These are phyloP conservation scores for Calliscelio sp. DNA, from an alignment of 2,888 invertebrate genomes.

Conservation along the genomic window DNA sequence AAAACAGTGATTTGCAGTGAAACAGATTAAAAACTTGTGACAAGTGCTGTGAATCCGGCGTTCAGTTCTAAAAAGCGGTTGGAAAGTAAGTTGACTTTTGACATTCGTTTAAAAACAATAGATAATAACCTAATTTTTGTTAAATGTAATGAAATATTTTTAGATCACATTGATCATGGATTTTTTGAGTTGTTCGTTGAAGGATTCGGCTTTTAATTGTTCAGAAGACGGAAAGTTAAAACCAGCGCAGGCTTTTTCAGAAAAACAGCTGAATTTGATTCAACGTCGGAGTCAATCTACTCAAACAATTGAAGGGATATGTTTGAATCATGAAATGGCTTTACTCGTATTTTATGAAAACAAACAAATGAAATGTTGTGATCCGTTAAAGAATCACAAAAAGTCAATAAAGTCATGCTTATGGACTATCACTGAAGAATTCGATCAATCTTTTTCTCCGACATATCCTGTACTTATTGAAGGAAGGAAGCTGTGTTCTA, in stretches of 20 bases:
- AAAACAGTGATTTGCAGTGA: neutral
- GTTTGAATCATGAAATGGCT: constrained; percentile 1
- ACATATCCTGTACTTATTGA: constrained; percentile 16
- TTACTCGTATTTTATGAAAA: constrained; percentile 11
- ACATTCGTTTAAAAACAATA: constrained; percentile 4
- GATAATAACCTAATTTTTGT: neutral
- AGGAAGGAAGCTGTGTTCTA: too few species aligned
- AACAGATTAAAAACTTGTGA: constrained; percentile 3
- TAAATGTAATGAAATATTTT: constrained; percentile 5
- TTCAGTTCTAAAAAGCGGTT: neutral
- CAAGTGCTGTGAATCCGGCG: neutral
- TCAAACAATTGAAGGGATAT: neutral
- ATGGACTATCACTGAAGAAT: constrained; percentile 8
- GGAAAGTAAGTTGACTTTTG: neutral
- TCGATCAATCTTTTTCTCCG: neutral
- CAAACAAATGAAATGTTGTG: constrained; percentile 14
- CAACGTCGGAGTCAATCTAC: constrained; percentile 14
- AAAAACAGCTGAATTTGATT: constrained; percentile 6
- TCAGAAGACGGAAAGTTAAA: constrained; percentile 17
- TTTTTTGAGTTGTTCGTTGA: constrained; percentile 18
- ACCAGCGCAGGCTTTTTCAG: neutral
- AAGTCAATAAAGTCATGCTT: neutral
- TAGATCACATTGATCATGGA: constrained; percentile 9
- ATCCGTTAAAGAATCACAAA: constrained; percentile 10
- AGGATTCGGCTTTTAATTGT: constrained; percentile 8